Conservation (phyloP, 2,113 vertebrate genomes). For the Pithys albifrons region DNA sequence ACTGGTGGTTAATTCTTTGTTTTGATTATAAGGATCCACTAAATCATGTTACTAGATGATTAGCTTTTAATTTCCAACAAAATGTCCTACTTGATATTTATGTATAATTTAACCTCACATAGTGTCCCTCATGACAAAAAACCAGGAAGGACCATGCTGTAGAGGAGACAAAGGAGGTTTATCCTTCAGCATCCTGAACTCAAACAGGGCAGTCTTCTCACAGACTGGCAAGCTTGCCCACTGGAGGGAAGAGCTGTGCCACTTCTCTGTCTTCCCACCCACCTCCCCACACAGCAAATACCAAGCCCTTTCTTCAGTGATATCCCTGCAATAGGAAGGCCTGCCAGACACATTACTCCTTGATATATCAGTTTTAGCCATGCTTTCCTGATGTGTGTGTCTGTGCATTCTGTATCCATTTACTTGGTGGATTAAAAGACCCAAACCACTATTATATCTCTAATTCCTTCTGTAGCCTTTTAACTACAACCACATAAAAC, state of each 20-base stretch:
- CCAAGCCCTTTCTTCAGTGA: not conserved
- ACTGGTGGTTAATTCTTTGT: constrained; percentile 5
- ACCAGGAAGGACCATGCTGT: not conserved
- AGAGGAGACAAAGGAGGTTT: constrained; percentile 9
- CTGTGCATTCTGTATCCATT: not conserved
- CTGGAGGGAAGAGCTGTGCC: not conserved
- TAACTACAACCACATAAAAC: not conserved
- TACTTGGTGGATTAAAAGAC: not conserved
- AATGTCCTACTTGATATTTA: constrained; percentile 3
- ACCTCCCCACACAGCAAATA: not conserved
- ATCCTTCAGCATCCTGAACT: fast-evolving
- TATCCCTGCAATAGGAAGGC: not conserved
- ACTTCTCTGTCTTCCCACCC: not conserved
- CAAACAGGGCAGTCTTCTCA: not conserved
- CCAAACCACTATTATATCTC: fast-evolving
- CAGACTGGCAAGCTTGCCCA: not conserved
- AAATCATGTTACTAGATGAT: constrained; percentile 10
- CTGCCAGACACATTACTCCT: not conserved
- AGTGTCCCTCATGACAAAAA: not conserved
- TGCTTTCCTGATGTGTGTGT: not conserved
- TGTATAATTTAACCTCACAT: not conserved
- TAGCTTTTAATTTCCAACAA: constrained; percentile 1
- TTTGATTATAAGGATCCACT: constrained; percentile 18
- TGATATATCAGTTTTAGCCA: not conserved
- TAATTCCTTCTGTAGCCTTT: not conserved